Evolutionary conservation across 2,888 invertebrate species (phyloP).

Genomic region (Drosophila nigritarsus): DNA sequence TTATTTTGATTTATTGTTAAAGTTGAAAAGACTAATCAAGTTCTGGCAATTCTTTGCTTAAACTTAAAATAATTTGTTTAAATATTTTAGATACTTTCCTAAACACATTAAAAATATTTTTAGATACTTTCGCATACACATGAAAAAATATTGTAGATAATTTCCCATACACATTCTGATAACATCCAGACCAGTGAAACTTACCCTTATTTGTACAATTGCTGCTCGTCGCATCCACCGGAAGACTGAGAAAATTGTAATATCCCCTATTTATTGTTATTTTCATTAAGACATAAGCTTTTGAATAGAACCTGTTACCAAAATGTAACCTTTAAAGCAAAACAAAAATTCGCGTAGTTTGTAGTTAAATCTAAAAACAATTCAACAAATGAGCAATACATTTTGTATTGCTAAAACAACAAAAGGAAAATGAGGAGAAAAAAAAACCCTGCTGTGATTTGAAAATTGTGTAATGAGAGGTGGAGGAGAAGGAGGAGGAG

Average conservation of each 20-base stretch:
- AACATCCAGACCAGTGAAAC: slow-evolving; percentile 11
- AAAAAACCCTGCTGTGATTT: slow-evolving; percentile 31
- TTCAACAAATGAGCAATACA: slow-evolving; percentile 54
- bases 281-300: slow-evolving; percentile 48
- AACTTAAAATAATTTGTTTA: not conserved
- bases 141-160: too few relatives aligned
- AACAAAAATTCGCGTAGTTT: slow-evolving; percentile 45
- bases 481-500: slow-evolving; percentile 20
- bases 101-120: not conserved
- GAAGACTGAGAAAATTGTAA: slow-evolving; percentile 4
- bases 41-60: not conserved
- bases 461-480: slow-evolving; percentile 28
- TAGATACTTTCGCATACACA: not conserved
- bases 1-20: not conserved
- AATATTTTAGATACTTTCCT: not conserved
- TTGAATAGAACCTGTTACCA: slow-evolving; percentile 41
- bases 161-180: not conserved
- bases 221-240: slow-evolving; percentile 10
- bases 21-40: not conserved
- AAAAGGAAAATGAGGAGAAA: slow-evolving; percentile 7
- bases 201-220: not conserved
- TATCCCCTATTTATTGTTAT: slow-evolving; percentile 17
- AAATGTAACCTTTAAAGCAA: slow-evolving; percentile 31
- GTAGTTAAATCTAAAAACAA: slow-evolving; percentile 44
- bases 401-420: slow-evolving; percentile 14